Base-by-base conservation (phyloP, 2,113 vertebrate species). In the Thamnophis sirtalis region DNA sequence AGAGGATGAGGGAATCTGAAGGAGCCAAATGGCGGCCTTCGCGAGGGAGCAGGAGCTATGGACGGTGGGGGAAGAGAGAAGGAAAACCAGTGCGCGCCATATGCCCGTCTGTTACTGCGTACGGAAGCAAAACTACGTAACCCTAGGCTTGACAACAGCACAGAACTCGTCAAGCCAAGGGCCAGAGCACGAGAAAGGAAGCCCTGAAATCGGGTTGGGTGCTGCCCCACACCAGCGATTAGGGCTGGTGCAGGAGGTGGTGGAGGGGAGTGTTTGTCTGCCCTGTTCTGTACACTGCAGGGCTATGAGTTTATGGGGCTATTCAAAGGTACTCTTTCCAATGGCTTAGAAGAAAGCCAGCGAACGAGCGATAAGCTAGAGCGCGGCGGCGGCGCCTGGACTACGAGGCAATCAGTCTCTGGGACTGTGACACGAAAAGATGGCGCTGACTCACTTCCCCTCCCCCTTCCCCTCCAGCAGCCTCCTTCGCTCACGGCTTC, bases 401-500 rank as follows among this genome's bases (percentile, higher is more conserved):
- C 94, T n/a, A 21, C 28, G 89, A 92, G 94, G 96, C 93, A 87
- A 48, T 95, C 96, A 94, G 96, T 96, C 96, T 97, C 96, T 96
- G 97, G 96, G 96, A 94, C 95, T 96, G 97, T 97, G 97, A 97
- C 97, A 97, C 96, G 97, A 97, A 98, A 98, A 98, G 97, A 98
- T 97, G 97, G 97, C 97, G 97, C 97, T 93, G 96, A 96, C 96
- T 97, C 97, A 96, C 95, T 94, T 95, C 95, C 95, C 95, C 97
- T 96, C 96, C 94, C 92, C 68, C 73, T 96, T 93, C 94, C 96
- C 93, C 87, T 48, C 68, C 80, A 91, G 33, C 88, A 86, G 92
- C 91, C 90, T 91, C 90, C 55, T 86, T 63, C 93, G 92, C 94
- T 93, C 94, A 94, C 96, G 94, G 93, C 94, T 97, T 97, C 96